Evolutionary conservation across 2,888 invertebrate species (phyloP).

Genomic region (Trachelus stipa): DNA sequence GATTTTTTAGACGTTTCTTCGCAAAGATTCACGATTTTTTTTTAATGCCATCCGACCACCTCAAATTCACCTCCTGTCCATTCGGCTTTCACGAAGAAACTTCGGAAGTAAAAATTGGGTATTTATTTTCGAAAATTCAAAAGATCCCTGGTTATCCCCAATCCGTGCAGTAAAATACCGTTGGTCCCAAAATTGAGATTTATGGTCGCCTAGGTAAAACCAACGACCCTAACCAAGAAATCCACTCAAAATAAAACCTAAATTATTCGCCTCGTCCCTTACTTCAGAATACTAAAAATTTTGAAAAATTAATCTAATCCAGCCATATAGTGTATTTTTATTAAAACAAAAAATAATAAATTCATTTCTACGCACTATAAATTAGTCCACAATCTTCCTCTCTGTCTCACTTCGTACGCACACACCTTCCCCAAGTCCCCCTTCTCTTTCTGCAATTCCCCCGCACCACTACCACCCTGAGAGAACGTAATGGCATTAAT

Average conservation of each 20-base stretch:
- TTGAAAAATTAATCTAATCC: background rate
- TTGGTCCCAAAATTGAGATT: background rate
- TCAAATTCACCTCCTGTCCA: too few relatives aligned
- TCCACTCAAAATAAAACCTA: background rate
- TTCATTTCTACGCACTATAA: background rate
- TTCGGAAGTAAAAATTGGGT: too few relatives aligned
- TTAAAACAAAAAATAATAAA: too few relatives aligned
- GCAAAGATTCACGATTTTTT: background rate
- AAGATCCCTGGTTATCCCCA: background rate
- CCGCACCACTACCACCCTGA: background rate
- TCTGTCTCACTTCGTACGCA: background rate
- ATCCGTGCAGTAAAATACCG: background rate
- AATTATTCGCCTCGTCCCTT: background rate
- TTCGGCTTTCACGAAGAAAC: too few relatives aligned
- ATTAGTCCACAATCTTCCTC: background rate
- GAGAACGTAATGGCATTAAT: conserved; percentile 51
- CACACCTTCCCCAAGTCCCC: background rate
- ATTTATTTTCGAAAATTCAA: background rate
- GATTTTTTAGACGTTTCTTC: background rate
- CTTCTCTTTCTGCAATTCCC: background rate
- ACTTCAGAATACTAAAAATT: background rate
- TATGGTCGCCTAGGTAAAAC: background rate
- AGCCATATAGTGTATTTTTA: background rate
- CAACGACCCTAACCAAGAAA: background rate
- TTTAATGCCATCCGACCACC: too few relatives aligned